Evolutionary conservation across 2,113 vertebrate genomes (phyloP), one percentile per base, ranked within the genome.

Genomic region (Illadopsis cleaveri): DNA sequence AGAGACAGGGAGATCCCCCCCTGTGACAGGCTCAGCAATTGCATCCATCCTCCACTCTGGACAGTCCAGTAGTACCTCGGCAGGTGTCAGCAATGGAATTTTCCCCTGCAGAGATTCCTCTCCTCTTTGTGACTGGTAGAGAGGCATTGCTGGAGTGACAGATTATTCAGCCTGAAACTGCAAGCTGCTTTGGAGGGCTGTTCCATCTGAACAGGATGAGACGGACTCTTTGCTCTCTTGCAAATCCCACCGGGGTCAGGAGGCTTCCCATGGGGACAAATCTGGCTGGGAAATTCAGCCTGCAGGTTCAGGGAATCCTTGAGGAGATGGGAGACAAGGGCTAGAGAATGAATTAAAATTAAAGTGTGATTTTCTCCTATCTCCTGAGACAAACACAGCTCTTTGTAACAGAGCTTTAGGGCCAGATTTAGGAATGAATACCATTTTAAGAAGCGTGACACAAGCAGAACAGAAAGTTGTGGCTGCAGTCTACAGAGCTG

Each of bases 21-120:
- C 18, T 3, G 23, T 1, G 1, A 76, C 1, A 1, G 18, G 31
- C 51, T 83, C 37, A 57, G 80, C 12, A 14, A 44, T 4, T 50
- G 27, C 23, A 58, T 57, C 1, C 0, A 0, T 27, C 57, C 58
- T 69, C n/a, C 0, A 0, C 40, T 73, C 21, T 31, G 65, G 38
- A 70, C 13, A 24, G 75, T 24, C 47, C 64, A 58, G 18, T 1
- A 1, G 54, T 30, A 58, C 47, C 56, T 56, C 0, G 0, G 73
- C 65, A 85, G 48, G 10, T 3, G 1, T n/a, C 7, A 2, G 57
- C 0, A 0, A 61, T 5, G 11, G 45, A 31, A 53, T 53, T 51
- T 82, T 40, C 50, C 71, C 33, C 71, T 17, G 47, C 37, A 65
- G 61, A 93, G n/a, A 61, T 14, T 48, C 76, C 28, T 68, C 50